Evolutionary conservation across 1,140 invertebrate genomes (phyloP), one percentile per base, ranked within the genome.

Genomic region (Cyphomyrmex costatus): DNA sequence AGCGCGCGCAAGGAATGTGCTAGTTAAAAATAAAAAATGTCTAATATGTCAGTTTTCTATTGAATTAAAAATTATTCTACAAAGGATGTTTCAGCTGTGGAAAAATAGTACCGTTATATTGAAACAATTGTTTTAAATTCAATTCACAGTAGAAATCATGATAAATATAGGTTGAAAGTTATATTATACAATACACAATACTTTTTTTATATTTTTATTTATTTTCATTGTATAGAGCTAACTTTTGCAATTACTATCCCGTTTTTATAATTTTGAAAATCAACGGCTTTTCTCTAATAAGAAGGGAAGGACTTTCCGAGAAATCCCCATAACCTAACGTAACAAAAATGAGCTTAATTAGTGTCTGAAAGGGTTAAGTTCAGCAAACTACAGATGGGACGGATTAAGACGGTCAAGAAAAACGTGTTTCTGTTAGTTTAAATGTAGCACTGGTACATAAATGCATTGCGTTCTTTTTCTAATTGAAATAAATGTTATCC

Each of bases 401-500:
- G 86, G 63, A 92, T 88, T 83, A 71, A 46, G 24, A 58, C 70
- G 83, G 80, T 90, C 83, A 87, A 88, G 85, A 46, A 89, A 91
- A 91, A 92, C 91, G 82, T n/a, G n/a, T 80, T 90, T 86, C 61
- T 46, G n/a, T 51, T 86, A 66, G 80, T 87, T 89, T 87, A 85
- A 85, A 82, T 30, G 71, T 83, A 85, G 46, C 71, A 73, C 74
- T 61, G 63, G 90, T 92, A 90, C 88, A 86, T 91, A 90, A 92
- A 87, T 63, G 78, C 83, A 79, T 87, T 78, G 86, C 85, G 77
- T 84, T 85, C 61, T 86, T 85, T 85, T 77, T 65, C 84, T 92
- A 92, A 91, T 92, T 90, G 86, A 90, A 91, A 91, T 83, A 87
- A 90, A 91, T 66, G 68, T 86, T 84, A 84, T 33, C 16, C 49